Base-by-base conservation (phyloP, 2,797 vertebrate genomes). In the Sternotherus odoratus region DNA sequence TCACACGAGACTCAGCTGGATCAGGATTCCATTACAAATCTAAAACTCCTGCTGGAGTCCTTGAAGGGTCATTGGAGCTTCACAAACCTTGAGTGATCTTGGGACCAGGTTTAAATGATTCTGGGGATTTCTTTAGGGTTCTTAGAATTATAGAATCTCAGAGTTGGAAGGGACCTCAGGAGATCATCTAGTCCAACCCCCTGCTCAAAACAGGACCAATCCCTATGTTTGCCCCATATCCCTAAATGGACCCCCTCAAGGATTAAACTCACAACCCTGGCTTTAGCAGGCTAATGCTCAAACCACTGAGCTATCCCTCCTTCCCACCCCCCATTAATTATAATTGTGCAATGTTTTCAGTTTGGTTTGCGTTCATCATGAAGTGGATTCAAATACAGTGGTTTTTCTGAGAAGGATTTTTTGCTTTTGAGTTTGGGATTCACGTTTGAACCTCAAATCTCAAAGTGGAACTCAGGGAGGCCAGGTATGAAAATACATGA, bases 321-420 rank as follows among this genome's bases (percentile, higher is more conserved):
- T n/a, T n/a, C n/a, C n/a, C n/a, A n/a, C n/a, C n/a, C n/a, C n/a
- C n/a, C n/a, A n/a, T n/a, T n/a, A 8, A 9, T 39, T 7, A 8
- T 74, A 93, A 46, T 82, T 51, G 51, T 85, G 17, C 6, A 57
- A 17, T 69, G n/a, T 8, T 87, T 21, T 2, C 23, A 46, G 12
- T 53, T 89, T 82, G 28, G 53, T 0, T 0, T 82, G n/a, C 26
- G 49, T 69, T 81, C 1, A 49, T 33, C 5, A 30, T 6, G 85
- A 30, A 1, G 3, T 2, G 24, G 83, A 90, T 12, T 16, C 1
- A 53, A 9, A 51, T 6, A 11, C 0, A 0, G 2, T n/a, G 5
- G 13, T 48, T 91, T 80, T 46, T 1, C 16, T 5, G n/a, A 60
- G 57, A 69, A 46, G 28, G 11, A 10, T 24, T 92, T 63, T 50